Evolutionary conservation across 2,888 invertebrate genomes (phyloP).

Genomic region (Sminthurides aquaticus): DNA sequence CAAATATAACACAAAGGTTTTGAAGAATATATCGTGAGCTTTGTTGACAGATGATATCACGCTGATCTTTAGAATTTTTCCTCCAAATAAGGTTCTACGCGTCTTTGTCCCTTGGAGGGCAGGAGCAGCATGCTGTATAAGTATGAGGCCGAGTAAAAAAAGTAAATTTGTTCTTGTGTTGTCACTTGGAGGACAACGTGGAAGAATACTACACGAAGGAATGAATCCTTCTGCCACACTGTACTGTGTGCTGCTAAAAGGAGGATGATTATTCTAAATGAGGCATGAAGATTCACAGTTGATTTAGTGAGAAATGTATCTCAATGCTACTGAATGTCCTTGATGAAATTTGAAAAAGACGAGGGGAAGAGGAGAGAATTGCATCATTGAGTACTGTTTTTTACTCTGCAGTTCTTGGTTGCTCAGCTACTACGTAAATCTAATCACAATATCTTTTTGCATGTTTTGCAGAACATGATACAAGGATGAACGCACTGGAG

Average conservation of each 20-base stretch:
- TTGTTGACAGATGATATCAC: neutral
- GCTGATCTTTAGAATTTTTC: neutral
- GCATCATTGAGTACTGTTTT: neutral
- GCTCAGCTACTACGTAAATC: too few relatives aligned
- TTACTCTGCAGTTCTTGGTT: too few relatives aligned
- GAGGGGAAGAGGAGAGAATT: too few relatives aligned
- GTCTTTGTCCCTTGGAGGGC: too few relatives aligned
- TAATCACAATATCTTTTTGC: too few relatives aligned
- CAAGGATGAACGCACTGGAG: slow-evolving; percentile 41
- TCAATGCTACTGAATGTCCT: neutral
- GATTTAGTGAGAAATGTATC: neutral
- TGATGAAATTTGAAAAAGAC: neutral
- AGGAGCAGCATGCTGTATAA: too few relatives aligned
- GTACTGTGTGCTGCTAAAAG: neutral
- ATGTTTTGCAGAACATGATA: neutral
- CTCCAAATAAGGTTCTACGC: neutral
- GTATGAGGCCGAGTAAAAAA: too few relatives aligned
- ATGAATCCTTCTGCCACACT: too few relatives aligned
- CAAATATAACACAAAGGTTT: too few relatives aligned
- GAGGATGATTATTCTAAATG: slow-evolving; percentile 1
- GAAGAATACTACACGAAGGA: neutral
- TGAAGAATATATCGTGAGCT: neutral
- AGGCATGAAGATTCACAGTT: neutral
- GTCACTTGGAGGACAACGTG: neutral
- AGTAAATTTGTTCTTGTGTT: too few relatives aligned